Base-by-base conservation (phyloP, 2,797 vertebrate genomes). In the Diceros bicornis region DNA sequence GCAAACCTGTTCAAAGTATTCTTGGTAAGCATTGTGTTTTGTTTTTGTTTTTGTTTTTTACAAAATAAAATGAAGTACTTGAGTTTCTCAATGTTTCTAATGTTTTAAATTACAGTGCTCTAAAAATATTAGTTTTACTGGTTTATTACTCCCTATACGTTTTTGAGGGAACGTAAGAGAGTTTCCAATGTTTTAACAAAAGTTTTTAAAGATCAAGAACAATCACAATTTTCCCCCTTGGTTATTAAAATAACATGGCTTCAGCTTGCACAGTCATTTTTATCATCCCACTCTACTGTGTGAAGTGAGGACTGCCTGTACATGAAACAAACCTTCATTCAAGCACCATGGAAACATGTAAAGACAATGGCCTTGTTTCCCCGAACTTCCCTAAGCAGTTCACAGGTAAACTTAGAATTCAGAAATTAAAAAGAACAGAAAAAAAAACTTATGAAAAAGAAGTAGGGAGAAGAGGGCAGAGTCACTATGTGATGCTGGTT, bases 81-180 rank as follows among this genome's bases (percentile, higher is more conserved):
- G 12, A 81, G 50, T 34, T 41, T 59, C 6, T 83, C 62, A 44
- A 57, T 85, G 17, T 29, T 83, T 94, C 9, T 72, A 93, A 20
- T 5, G 29, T n/a, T 72, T 21, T 25, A 16, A 68, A 82, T n/a
- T 78, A 74, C 37, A 34, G 14, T 52, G 23, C 50, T 75, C 5
- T 59, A 50, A 93, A 59, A 69, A 61, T 69, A 59, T 34, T 32
- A 61, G 9, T 21, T 44, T 37, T 59, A 18, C 5, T 55, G 34
- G 2, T 50, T 97, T 62, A 41, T 78, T 50, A 50, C 10, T 27
- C 20, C 25, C 6, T 52, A 17, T 41, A 68, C 0, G 0, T 69
- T 83, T 61, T 62, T 62, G 20, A 95, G 27, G 55, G n/a, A 61
- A 6, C 75, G 13, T 44, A 92, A 77, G 47, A 68, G n/a, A 68